Evolutionary conservation across 1,140 invertebrate species (phyloP).

Genomic region (Aleiodes sp.): DNA sequence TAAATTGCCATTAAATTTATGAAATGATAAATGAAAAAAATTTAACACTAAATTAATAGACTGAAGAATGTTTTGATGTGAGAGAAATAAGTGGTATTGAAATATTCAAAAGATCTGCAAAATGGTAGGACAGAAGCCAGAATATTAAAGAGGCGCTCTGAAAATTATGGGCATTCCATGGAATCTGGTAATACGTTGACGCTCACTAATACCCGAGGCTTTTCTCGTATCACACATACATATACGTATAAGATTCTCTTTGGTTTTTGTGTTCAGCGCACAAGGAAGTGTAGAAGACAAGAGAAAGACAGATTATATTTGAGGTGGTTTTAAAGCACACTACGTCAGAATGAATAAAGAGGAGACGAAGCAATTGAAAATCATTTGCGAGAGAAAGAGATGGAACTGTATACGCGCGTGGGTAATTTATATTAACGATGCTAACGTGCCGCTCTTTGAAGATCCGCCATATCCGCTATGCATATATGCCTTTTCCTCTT

Average conservation of each 20-base stretch:
- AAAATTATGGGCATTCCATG: constrained; percentile 63
- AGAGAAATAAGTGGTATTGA: background rate
- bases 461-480: constrained; percentile 36
- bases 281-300: background rate
- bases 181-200: constrained; percentile 57
- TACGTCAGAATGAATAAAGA: constrained; percentile 7
- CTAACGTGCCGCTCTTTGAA: constrained; percentile 45
- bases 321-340: background rate
- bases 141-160: constrained; percentile 61
- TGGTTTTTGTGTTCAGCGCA: background rate
- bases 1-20: background rate
- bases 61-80: background rate
- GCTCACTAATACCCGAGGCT: constrained; percentile 12
- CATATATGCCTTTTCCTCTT: constrained; percentile 32
- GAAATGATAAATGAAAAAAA: too few species aligned
- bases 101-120: background rate
- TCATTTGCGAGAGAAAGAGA: constrained; percentile 1
- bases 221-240: background rate
- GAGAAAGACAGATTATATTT: background rate
- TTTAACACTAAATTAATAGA: background rate
- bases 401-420: constrained; percentile 27
- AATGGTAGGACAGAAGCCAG: constrained; percentile 49
- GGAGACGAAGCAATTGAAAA: constrained; percentile 7
- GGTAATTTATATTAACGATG: constrained; percentile 55
- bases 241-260: background rate